Base-by-base conservation (phyloP, 1,140 invertebrate species). In the Drosophila ambigua region DNA sequence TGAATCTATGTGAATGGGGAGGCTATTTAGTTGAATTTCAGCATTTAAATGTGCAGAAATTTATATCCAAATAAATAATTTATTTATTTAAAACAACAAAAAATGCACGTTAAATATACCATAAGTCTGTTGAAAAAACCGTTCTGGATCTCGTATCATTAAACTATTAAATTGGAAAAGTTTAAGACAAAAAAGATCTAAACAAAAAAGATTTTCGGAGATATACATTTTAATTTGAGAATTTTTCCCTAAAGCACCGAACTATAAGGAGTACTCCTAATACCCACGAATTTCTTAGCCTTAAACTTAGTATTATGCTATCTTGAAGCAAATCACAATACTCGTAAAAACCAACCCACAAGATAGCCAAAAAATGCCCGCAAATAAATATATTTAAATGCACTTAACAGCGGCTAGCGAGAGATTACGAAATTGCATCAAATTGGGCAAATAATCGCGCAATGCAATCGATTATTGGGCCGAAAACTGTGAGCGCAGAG, bases 351-450 rank as follows among this genome's bases (percentile, higher is more conserved):
- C 39, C 20, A 20, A 20, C 20, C 20, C 20, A 20, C 20, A 20
- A 20, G 1, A 39, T 54, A 49, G 44, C 44, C 43, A 67, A 55
- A 59, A 81, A 80, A 87, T 75, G 77, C 62, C 76, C 13, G 45
- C 58, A 81, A 87, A 85, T 85, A 52, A 62, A 55, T 78, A 80
- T 74, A 78, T 82, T 85, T 88, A 87, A 87, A 52, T 75, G 66
- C 53, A 67, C 46, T 85, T 60, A 46, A 51, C 23, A 20, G 48
- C 35, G 39, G 23, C 46, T 50, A 52, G 62, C 59, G 24, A 15
- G 24, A 15, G 26, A 78, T 83, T 73, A 61, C 74, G 54, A 78
- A 74, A 59, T 59, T 51, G 31, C 52, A 49, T 16, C 26, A 63
- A 79, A 84, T 81, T 69, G 72, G 71, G 75, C 77, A 79, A 81